Evolutionary conservation across 2,113 vertebrate genomes (phyloP), one percentile per base, ranked within the genome.

Genomic region (Tautogolabrus adspersus): DNA sequence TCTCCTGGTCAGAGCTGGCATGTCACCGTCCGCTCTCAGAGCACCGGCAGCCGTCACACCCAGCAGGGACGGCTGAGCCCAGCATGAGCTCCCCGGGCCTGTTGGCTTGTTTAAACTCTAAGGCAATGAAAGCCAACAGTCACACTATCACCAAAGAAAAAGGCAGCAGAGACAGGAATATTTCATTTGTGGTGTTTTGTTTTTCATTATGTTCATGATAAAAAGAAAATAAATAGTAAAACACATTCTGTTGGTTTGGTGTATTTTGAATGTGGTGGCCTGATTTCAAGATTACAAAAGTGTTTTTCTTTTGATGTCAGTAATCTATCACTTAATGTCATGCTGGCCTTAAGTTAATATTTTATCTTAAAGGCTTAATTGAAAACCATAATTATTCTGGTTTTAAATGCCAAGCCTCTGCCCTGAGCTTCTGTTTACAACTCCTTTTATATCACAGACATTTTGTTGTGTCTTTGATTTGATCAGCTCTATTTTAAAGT

Each of bases 71-170:
- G 46, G 63, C 40, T 6, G 23, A 75, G 49, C 56, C 42, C 21
- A 18, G 54, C 9, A 38, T 0, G 9, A 64, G n/a, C 42, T 51
- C 47, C 58, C 44, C 68, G 0, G 19, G 49, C 34, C 42, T 79
- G 73, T 80, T 90, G 91, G 87, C 84, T 87, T 82, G 64, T 86
- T 86, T 23, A 85, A 85, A 86, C 87, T 84, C 70, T 75, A 57
- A 34, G 60, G 58, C 60, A 66, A 77, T 75, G 38, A 85, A 60
- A 72, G 82, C 79, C 90, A 88, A 89, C 83, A 85, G 16, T 40
- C 37, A 51, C 37, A 12, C 51, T 23, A 56, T 77, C 37, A 0
- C 62, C 0, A 37, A 38, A 52, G 49, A 57, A 55, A 55, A 62
- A 56, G 59, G 23, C 78, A 62, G 57, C 16, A 16, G 30, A 67